These are phyloP conservation scores for Neocloeon triangulifer DNA, from an alignment of 1,140 invertebrate species.

Conservation along the genomic window DNA sequence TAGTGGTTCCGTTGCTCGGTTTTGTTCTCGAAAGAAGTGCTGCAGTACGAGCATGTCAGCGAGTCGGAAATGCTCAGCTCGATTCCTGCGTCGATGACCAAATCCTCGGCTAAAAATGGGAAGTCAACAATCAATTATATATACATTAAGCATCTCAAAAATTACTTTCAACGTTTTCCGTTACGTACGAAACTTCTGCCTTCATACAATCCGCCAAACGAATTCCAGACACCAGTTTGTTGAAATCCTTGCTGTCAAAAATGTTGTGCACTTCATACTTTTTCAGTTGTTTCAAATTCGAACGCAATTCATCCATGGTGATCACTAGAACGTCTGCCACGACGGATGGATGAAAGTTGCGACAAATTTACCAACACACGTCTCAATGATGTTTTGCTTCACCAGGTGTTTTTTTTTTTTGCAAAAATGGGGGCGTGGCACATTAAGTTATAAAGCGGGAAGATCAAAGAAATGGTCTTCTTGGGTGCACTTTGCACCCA, in stretches of 20 bases:
- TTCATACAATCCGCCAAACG: slow-evolving; percentile 34
- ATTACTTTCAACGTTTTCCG: background rate
- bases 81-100: too few species aligned
- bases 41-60: slow-evolving; percentile 28
- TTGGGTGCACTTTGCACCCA: too few species aligned
- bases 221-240: slow-evolving; percentile 25
- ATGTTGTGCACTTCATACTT: slow-evolving; percentile 24
- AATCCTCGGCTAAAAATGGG: slow-evolving; percentile 13
- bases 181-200: slow-evolving; percentile 14
- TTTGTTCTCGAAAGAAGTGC: slow-evolving; percentile 21
- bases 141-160: background rate
- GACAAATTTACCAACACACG: too few species aligned
- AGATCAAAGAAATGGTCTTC: too few species aligned
- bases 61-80: slow-evolving; percentile 22
- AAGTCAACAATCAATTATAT: slow-evolving; percentile 10
- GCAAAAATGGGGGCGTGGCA: too few species aligned
- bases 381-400: too few species aligned
- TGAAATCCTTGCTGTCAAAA: slow-evolving; percentile 26
- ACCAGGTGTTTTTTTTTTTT: too few species aligned
- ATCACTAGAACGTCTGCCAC: too few species aligned
- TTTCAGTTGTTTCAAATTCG: too few species aligned
- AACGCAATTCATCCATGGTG: too few species aligned
- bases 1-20: slow-evolving; percentile 30
- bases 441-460: too few species aligned
- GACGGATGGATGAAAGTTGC: too few species aligned